These are phyloP conservation scores for Temnopleurus reevesii DNA, from an alignment of 53 echinoderm and acorn worm genomes.

Conservation along the genomic window DNA sequence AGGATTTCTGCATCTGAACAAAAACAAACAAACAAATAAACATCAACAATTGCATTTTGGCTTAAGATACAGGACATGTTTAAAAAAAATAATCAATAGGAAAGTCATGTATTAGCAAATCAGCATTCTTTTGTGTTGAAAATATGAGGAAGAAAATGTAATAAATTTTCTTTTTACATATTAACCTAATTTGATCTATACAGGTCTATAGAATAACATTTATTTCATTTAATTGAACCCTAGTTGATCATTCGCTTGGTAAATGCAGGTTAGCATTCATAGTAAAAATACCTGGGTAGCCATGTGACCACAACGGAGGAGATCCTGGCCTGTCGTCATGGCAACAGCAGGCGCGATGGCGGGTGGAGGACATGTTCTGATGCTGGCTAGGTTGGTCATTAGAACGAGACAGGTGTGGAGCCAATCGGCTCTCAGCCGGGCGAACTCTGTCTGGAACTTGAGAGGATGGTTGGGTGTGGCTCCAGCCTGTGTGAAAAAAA, in stretches of 20 bases:
- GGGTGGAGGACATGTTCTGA: slow-evolving; percentile 94
- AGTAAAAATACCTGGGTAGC: slow-evolving; percentile 85
- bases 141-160: too few relatives aligned
- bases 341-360: slow-evolving; percentile 98
- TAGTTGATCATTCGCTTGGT: too few relatives aligned
- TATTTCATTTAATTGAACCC: too few relatives aligned
- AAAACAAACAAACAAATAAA: background rate
- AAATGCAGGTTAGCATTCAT: too few relatives aligned
- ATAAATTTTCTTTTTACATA: too few relatives aligned
- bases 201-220: too few relatives aligned
- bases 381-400: slow-evolving; percentile 84
- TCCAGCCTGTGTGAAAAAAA: slow-evolving; percentile 89
- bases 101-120: too few relatives aligned
- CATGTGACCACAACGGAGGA: slow-evolving; percentile 93
- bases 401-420: slow-evolving; percentile 82
- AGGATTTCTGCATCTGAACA: slow-evolving; percentile 99
- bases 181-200: too few relatives aligned
- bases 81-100: too few relatives aligned
- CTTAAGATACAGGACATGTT: too few relatives aligned
- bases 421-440: slow-evolving; percentile 91
- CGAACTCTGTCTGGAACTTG: slow-evolving; percentile 90
- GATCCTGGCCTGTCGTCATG: slow-evolving; percentile 90
- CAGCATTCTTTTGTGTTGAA: too few relatives aligned
- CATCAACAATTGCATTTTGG: too few relatives aligned
- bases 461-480: slow-evolving; percentile 86